Evolutionary conservation across 1,140 invertebrate genomes (phyloP), one percentile per base, ranked within the genome.

Genomic region (Amyelois transitella): DNA sequence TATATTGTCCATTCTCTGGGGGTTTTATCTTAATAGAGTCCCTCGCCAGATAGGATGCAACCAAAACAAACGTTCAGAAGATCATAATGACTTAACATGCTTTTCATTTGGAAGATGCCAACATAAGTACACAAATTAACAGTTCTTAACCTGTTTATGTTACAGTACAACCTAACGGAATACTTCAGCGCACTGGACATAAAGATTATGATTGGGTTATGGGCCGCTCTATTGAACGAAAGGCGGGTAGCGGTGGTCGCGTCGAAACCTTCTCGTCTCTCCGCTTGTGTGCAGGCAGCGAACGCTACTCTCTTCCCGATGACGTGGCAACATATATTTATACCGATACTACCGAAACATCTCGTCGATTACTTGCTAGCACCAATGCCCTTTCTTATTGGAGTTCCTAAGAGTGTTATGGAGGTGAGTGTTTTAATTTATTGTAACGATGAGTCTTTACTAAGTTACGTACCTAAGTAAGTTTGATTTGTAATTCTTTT

Each of bases 301-400:
- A 97, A 97, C 79, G 92, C 95, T 55, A 92, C 98, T 22, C 92
- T 99, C 21, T 99, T 98, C 88, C 98, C 98, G 3, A 98, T 99
- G 96, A 94, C 94, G 64, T 99, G 98, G 97, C 97, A 99, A 83
- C 97, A 99, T 75, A 96, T 99, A 73, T 99, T 96, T 77, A 99
- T 99, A 82, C 97, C 98, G 21, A 94, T 98, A 61, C 81, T 99
- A 60, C 97, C 97, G 14, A 90, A 93, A 69, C 92, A 94, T 66
- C 91, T 99, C 28, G 93, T 96, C 55, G 97, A 98, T 87, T 98
- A 98, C 89, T 89, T 98, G 59, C 89, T 94, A 63, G 96, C 97
- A 6, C 97, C 96, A 0, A 98, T 98, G 96, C 97, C 97, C 55
- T 99, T 96, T 90, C 89, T 98, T 7, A 98, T 99, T 76, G 97